These are phyloP conservation scores for Gila robusta DNA, from an alignment of 2,797 vertebrate genomes.

Conservation along the genomic window DNA sequence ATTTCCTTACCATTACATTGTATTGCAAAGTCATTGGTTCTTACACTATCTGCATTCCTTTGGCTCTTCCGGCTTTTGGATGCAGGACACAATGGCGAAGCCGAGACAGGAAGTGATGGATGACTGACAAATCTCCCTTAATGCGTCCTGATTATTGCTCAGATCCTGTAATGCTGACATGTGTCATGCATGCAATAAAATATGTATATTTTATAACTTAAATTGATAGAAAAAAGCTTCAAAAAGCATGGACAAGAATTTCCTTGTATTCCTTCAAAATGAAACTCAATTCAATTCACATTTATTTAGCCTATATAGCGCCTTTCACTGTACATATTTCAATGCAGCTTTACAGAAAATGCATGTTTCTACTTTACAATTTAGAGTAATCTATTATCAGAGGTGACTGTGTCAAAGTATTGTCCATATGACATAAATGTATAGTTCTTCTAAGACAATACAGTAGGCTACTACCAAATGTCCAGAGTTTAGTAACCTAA, in stretches of 20 bases:
- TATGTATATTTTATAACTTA: not conserved
- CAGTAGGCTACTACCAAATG: too few species aligned
- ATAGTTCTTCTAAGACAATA: too few species aligned
- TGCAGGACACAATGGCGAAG: constrained; percentile 69
- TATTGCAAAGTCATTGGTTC: constrained; percentile 58
- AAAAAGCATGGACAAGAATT: not conserved
- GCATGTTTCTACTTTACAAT: not conserved
- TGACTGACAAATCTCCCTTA: constrained; percentile 47
- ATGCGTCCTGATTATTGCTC: constrained; percentile 63
- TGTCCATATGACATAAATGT: too few species aligned
- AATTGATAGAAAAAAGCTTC: not conserved
- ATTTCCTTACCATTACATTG: constrained; percentile 56
- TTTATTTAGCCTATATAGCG: not conserved
- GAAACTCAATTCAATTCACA: not conserved
- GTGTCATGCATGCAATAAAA: not conserved
- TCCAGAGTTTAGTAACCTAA: not conserved
- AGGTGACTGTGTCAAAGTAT: too few species aligned
- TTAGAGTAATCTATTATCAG: not conserved
- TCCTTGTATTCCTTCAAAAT: not conserved
- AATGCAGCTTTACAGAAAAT: too few species aligned
- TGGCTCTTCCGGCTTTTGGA: constrained; percentile 70
- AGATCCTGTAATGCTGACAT: constrained; percentile 5
- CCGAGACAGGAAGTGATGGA: constrained; percentile 62
- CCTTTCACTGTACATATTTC: not conserved
- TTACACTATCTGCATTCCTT: constrained; percentile 56